phyloP scores from a whole-genome alignment of 2,797 vertebrate species.

The Trichosurus vulpecula region DNA sequence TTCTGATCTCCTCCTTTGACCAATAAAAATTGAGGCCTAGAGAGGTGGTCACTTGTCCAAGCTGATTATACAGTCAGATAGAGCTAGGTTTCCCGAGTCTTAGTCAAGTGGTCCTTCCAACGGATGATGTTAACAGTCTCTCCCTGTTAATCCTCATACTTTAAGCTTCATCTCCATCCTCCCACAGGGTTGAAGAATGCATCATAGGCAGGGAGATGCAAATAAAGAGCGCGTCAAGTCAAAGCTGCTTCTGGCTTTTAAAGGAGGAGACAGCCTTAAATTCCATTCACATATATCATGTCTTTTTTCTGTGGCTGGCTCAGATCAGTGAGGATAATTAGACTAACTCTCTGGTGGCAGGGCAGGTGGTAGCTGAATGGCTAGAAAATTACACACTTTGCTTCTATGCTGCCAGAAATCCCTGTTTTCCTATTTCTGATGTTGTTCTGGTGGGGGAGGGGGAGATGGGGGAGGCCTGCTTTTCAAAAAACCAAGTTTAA shows the following conservation, averaged over 20 bases:
- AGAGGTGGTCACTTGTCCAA: background rate
- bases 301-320: constrained; percentile 75
- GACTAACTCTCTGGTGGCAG: constrained; percentile 80
- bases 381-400: constrained; percentile 79
- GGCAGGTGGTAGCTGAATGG: constrained; percentile 82
- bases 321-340: constrained; percentile 83
- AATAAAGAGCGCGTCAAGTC: constrained; percentile 60
- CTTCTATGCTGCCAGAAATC: constrained; percentile 71
- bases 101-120: background rate
- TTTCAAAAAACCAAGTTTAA: constrained; percentile 60
- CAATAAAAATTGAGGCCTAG: background rate
- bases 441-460: constrained; percentile 37
- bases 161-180: constrained; percentile 53
- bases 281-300: constrained; percentile 76
- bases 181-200: constrained; percentile 58
- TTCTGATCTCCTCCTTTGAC: background rate
- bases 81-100: background rate
- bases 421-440: constrained; percentile 67
- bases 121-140: constrained; percentile 51
- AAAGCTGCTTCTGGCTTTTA: constrained; percentile 73
- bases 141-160: constrained; percentile 71
- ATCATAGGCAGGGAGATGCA: constrained; percentile 41
- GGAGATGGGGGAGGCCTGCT: background rate
- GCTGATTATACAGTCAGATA: background rate
- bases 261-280: constrained; percentile 78